phyloP scores from a whole-genome alignment of 2,888 invertebrate genomes.

The Bombyx huttoni region DNA sequence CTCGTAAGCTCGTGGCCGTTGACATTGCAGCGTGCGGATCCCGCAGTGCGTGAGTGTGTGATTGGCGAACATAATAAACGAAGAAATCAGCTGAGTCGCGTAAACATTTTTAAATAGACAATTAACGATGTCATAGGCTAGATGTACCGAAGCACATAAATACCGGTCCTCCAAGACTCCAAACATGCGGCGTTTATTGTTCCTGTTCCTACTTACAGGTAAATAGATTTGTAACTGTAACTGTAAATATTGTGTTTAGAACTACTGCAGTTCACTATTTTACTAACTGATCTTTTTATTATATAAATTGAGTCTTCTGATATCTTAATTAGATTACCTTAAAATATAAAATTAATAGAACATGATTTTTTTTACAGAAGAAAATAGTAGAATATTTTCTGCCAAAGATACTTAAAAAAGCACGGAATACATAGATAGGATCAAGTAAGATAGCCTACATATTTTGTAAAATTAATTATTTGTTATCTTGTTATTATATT shows the following conservation, averaged over 20 bases:
- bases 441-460: no score
- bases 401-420: no score
- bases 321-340: no score
- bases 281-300: no score
- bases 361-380: no score
- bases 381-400: no score
- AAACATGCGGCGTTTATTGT: conserved; percentile 53
- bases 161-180: conserved; percentile 23
- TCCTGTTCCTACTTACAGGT: conserved; percentile 59
- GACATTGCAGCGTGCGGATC: conserved; percentile 69
- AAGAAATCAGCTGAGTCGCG: conserved; percentile 63
- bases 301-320: no score
- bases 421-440: no score
- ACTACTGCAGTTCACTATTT: not conserved
- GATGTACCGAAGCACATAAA: conserved; percentile 29
- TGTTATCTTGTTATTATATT: no score
- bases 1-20: conserved; percentile 62
- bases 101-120: conserved; percentile 53
- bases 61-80: conserved; percentile 55
- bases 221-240: conserved; percentile 15
- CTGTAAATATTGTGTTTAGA: not conserved
- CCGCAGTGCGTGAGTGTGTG: conserved; percentile 71
- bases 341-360: no score
- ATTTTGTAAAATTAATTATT: no score
- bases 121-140: conserved; percentile 43